Conservation (phyloP, 2,888 invertebrate species). For the Cactoblastis cactorum region DNA sequence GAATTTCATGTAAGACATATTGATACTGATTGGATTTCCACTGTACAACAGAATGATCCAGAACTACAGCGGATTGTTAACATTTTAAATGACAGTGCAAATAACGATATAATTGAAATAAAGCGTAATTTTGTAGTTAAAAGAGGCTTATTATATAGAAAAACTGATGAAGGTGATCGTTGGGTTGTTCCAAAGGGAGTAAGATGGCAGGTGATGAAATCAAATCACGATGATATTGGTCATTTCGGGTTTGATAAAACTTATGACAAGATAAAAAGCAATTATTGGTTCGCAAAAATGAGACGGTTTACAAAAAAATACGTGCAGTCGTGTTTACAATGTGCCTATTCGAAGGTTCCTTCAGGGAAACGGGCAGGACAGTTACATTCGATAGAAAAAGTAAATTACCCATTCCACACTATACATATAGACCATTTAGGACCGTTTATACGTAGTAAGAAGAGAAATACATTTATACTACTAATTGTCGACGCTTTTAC, state of each 20-base stretch:
- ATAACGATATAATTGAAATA: constrained; percentile 15
- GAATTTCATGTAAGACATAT: not conserved
- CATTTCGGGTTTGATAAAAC: constrained; percentile 22
- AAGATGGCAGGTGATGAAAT: constrained; percentile 16
- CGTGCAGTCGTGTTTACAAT: constrained; percentile 18
- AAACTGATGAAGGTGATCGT: constrained; percentile 12
- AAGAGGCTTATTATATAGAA: constrained; percentile 14
- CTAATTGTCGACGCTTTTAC: constrained; percentile 34
- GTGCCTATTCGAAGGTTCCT: constrained; percentile 12
- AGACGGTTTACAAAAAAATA: constrained; percentile 17
- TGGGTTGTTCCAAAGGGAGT: constrained; percentile 15
- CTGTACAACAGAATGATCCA: constrained; percentile 20
- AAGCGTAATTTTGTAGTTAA: constrained; percentile 16
- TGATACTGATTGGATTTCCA: constrained; percentile 21
- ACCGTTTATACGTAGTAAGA: constrained; percentile 24
- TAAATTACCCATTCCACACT: too few species aligned
- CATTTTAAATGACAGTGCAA: constrained; percentile 18
- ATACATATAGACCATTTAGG: constrained; percentile 22
- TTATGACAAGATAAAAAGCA: constrained; percentile 12
- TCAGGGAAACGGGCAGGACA: constrained; percentile 11
- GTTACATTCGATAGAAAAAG: constrained; percentile 17
- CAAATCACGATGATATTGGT: constrained; percentile 23
- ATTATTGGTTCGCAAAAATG: constrained; percentile 22
- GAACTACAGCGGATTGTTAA: constrained; percentile 18
- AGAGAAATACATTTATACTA: constrained; percentile 25